Percentiles rank a stretch among this genome's conserved stretches.
Conservation (phyloP, 2,113 vertebrate genomes). For the Colaptes auratus region DNA sequence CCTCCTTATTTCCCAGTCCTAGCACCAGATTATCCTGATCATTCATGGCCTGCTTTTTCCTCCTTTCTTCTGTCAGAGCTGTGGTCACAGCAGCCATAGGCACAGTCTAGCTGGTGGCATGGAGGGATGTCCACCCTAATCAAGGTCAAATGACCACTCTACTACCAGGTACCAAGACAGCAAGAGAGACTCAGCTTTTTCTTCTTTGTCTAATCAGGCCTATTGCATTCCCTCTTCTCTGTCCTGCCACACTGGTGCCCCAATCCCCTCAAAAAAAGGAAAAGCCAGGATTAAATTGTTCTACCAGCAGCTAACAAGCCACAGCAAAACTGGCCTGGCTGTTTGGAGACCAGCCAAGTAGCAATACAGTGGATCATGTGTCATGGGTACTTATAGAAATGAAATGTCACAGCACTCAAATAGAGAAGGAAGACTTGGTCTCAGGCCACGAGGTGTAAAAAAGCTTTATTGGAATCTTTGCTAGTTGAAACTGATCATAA, state of each 20-base stretch:
- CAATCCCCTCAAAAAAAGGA: background rate
- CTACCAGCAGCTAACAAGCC: constrained; percentile 15
- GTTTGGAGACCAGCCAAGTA: constrained; percentile 45
- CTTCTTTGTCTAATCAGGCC: background rate
- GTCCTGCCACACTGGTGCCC: background rate
- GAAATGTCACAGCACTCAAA: constrained; percentile 45
- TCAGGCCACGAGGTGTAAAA: constrained; percentile 39
- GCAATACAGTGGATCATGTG: constrained; percentile 39
- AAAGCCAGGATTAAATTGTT: background rate
- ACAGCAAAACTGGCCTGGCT: constrained; percentile 48
- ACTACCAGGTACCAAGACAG: background rate
- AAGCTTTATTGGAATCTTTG: constrained; percentile 42
- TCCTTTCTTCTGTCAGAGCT: background rate
- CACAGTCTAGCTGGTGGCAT: background rate
- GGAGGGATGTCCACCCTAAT: background rate
- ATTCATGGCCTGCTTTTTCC: background rate
- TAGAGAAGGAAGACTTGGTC: constrained; percentile 47
- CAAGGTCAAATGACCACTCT: background rate
- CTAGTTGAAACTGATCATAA: constrained; percentile 45
- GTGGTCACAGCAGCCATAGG: background rate
- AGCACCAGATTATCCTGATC: fast-evolving
- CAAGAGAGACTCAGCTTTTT: background rate
- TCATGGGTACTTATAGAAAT: constrained; percentile 56
- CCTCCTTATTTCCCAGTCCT: background rate
- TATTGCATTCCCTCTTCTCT: background rate